Evolutionary conservation across 2,797 vertebrate species (phyloP).

Genomic region (Meriones psammophilus): DNA sequence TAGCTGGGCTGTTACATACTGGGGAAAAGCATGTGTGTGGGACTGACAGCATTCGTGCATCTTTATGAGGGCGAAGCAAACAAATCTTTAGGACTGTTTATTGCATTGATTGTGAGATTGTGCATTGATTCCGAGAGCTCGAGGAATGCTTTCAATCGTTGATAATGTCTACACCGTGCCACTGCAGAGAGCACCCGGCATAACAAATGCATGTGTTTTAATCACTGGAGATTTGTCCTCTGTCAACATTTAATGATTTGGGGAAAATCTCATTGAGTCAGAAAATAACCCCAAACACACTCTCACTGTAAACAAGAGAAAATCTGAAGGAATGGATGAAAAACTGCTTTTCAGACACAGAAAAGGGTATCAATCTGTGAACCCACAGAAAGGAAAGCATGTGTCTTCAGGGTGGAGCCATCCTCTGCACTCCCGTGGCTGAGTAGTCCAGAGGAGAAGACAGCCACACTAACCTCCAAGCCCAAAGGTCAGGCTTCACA

Average conservation of each 20-base stretch:
- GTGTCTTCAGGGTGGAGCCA: neutral
- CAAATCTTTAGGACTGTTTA: neutral
- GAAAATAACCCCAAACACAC: neutral
- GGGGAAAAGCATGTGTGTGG: too few relatives aligned
- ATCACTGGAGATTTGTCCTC: neutral
- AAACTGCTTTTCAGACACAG: neutral
- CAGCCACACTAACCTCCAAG: neutral
- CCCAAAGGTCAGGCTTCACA: neutral
- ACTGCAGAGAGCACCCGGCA: neutral
- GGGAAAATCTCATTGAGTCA: neutral
- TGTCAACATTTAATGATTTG: neutral
- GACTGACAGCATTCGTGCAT: neutral
- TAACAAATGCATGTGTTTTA: neutral
- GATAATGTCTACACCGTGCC: neutral
- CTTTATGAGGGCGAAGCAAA: neutral
- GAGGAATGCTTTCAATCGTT: neutral
- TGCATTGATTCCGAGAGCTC: neutral
- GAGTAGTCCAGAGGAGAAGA: neutral
- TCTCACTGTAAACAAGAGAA: neutral
- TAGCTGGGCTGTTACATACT: neutral
- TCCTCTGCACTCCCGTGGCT: neutral
- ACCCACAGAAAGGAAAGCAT: neutral
- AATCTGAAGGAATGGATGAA: neutral
- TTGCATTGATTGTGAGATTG: neutral
- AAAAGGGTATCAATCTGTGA: neutral